Evolutionary conservation across 2,888 invertebrate genomes (phyloP).

Genomic region (Sicus ferrugineus): DNA sequence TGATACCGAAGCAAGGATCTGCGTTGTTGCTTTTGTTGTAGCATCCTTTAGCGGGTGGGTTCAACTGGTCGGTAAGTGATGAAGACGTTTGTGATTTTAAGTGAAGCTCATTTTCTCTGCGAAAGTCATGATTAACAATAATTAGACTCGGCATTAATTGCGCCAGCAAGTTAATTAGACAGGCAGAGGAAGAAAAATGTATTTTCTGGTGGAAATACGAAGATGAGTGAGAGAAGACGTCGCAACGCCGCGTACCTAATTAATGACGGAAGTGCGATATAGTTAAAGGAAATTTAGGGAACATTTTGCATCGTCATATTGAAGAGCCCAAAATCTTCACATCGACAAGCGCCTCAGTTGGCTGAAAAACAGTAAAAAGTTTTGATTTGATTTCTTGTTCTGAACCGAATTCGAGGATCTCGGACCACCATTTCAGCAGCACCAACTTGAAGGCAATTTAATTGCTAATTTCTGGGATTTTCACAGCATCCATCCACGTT

Average conservation of each 20-base stretch:
- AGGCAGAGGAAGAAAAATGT: background rate
- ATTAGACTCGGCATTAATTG: constrained; percentile 63
- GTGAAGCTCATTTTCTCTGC: constrained; percentile 51
- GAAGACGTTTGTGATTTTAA: constrained; percentile 53
- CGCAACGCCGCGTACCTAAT: too few species aligned
- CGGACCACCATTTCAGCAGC: too few species aligned
- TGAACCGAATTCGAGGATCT: too few species aligned
- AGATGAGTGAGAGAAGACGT: background rate
- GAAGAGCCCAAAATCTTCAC: too few species aligned
- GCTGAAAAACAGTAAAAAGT: too few species aligned
- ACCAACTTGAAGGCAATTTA: constrained; percentile 39
- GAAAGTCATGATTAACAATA: constrained; percentile 62
- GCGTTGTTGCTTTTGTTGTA: constrained; percentile 4
- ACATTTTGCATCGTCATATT: too few species aligned
- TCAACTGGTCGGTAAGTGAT: constrained; percentile 22
- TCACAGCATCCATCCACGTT: background rate
- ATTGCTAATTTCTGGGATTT: constrained; percentile 46
- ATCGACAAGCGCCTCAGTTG: too few species aligned
- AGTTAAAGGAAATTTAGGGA: too few species aligned
- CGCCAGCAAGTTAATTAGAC: constrained; percentile 59
- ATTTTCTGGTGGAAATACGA: background rate
- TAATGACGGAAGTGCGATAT: too few species aligned
- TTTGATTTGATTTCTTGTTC: too few species aligned
- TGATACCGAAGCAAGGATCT: constrained; percentile 37
- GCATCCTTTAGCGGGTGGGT: constrained; percentile 23